Conservation (phyloP, 37 sponge, comb jelly and placozoan genomes). For the Beroe forskalii region DNA sequence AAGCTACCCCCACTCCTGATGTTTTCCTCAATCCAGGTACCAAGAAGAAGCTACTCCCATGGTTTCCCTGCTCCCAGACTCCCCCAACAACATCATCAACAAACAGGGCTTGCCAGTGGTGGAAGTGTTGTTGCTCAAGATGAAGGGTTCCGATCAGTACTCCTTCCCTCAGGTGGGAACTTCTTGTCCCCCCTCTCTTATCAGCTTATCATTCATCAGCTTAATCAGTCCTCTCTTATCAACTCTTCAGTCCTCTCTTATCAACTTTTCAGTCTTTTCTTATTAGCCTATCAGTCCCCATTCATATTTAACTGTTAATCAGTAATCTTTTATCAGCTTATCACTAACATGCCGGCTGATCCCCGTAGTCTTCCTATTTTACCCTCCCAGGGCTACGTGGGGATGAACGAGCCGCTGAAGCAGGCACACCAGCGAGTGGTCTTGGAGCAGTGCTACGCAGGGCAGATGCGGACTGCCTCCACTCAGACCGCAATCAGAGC, state of each 20-base stretch:
- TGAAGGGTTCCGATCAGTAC: conserved; percentile 26
- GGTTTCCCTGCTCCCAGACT: background rate
- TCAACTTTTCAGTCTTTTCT: too few species aligned
- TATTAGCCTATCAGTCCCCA: too few species aligned
- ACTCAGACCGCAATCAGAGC: background rate
- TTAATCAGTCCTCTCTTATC: too few species aligned
- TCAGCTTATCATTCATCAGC: too few species aligned
- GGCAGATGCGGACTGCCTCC: background rate
- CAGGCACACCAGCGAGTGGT: conserved; percentile 30
- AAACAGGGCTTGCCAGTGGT: conserved; percentile 54
- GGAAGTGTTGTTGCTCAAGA: conserved; percentile 35
- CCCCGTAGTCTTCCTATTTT: too few species aligned
- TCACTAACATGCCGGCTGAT: too few species aligned
- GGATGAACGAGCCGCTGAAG: background rate
- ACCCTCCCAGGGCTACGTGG: conserved; percentile 9
- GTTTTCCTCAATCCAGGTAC: conserved; percentile 24
- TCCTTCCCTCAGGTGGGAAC: conserved; percentile 58
- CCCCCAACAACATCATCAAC: conserved; percentile 13
- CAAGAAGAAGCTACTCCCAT: background rate
- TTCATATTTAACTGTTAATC: too few species aligned
- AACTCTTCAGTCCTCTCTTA: too few species aligned
- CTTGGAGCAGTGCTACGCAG: conserved; percentile 20
- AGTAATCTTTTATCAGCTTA: too few species aligned
- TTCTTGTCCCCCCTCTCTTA: too few species aligned
- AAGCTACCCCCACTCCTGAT: background rate